Evolutionary conservation across 2,797 vertebrate species (phyloP), one percentile per base, ranked within the genome.

Genomic region (Microctenopoma stevenorrisi): DNA sequence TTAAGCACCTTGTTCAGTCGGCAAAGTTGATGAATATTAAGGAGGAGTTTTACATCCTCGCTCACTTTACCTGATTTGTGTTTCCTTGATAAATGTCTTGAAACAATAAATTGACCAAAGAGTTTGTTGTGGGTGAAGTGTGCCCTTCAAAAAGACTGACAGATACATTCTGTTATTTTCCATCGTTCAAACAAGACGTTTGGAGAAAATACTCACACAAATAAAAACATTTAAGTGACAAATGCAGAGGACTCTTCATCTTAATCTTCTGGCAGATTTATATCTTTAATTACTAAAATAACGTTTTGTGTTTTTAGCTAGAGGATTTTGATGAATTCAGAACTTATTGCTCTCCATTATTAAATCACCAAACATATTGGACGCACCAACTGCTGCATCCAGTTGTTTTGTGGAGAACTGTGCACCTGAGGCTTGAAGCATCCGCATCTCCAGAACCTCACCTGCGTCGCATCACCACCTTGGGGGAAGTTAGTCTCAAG

Each of bases 351-450:
- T 68, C 61, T 62, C 38, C 50, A 68, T 35, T 62, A 42, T 54
- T 28, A 11, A 58, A 74, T 55, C 26, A 58, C 64, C 51, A 53
- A 73, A 53, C 71, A 82, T 46, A 60, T 54, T 30, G 65, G 64
- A 22, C n/a, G 0, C 40, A 50, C 48, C 72, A 73, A 82, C 74
- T 68, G 75, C 79, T 65, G 62, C 65, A 68, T 68, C 42, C 67
- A 65, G 76, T 86, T 74, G 68, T 82, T 79, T 76, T 59, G 79
- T 64, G 76, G 72, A 28, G 53, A 51, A 65, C 51, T 77, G 71
- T 48, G 40, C 51, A 3, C 76, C 64, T 0, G 69, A 56, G 81
- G 79, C 55, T 38, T 70, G 64, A 68, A 66, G 63, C 78, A 57
- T 82, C 61, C 62, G 68, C 72, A 56, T 66, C 71, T 61, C 9